Evolutionary conservation across 2,113 vertebrate species (phyloP).

Genomic region (Gymnorhina tibicen): DNA sequence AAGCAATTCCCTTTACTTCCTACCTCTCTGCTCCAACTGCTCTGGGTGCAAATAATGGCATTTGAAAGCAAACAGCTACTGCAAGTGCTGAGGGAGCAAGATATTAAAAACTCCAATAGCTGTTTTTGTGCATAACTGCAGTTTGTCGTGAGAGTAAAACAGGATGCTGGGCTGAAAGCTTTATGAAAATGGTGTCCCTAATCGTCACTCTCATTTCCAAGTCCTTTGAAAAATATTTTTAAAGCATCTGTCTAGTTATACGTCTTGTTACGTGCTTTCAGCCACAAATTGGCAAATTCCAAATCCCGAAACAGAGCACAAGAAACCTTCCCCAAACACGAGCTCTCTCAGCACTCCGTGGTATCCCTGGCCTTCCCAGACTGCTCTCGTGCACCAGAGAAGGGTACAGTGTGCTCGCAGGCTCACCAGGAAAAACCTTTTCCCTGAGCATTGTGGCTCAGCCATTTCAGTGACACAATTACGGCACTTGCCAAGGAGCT

Average conservation of each 20-base stretch:
- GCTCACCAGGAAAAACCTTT: constrained; percentile 37
- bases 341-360: neutral
- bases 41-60: neutral
- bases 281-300: neutral
- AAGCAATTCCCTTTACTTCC: neutral
- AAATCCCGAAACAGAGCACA: neutral
- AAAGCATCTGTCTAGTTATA: neutral
- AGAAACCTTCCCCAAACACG: neutral
- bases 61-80: neutral
- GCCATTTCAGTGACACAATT: constrained; percentile 49
- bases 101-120: neutral
- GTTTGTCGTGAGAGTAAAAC: neutral
- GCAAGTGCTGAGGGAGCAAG: neutral
- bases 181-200: neutral
- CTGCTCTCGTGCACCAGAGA: neutral
- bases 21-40: neutral
- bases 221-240: neutral
- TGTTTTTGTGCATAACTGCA: neutral
- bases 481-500: constrained; percentile 27
- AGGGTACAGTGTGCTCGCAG: neutral
- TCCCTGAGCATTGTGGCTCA: neutral
- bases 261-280: neutral
- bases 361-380: neutral
- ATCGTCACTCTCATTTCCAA: neutral
- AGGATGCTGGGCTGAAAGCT: neutral